phyloP scores from a whole-genome alignment of 2,888 invertebrate genomes.

The Gisinianus flammeolus region DNA sequence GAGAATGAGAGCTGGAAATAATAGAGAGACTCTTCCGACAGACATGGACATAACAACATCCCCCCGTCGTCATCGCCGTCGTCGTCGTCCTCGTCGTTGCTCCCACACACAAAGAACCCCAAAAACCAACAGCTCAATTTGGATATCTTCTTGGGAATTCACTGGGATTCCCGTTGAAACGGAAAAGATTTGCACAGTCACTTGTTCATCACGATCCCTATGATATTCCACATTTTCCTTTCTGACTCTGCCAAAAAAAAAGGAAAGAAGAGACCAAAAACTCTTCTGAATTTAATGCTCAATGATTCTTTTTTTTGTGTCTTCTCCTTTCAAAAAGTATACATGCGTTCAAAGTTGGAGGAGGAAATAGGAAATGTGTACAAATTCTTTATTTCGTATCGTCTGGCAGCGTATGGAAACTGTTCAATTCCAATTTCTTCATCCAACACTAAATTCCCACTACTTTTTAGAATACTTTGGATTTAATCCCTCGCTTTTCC shows the following conservation, averaged over 20 bases:
- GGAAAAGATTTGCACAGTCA: too few relatives aligned
- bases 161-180: too few relatives aligned
- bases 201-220: neutral
- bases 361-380: neutral
- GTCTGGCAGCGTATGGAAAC: neutral
- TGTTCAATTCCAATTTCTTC: neutral
- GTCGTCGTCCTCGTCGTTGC: too few relatives aligned
- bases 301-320: neutral
- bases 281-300: neutral
- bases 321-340: neutral
- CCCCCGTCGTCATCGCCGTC: too few relatives aligned
- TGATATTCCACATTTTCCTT: neutral
- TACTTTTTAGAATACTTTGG: too few relatives aligned
- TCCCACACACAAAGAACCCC: too few relatives aligned
- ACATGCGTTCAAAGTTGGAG: too few relatives aligned
- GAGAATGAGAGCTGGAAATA: constrained; percentile 5
- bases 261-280: neutral
- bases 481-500: too few relatives aligned
- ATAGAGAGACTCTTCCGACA: neutral
- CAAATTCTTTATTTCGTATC: neutral
- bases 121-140: too few relatives aligned
- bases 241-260: neutral
- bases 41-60: too few relatives aligned
- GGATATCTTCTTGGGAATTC: too few relatives aligned
- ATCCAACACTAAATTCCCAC: neutral